Evolutionary conservation across 2,797 vertebrate species (phyloP).

Genomic region (Micrastur ruficollis): DNA sequence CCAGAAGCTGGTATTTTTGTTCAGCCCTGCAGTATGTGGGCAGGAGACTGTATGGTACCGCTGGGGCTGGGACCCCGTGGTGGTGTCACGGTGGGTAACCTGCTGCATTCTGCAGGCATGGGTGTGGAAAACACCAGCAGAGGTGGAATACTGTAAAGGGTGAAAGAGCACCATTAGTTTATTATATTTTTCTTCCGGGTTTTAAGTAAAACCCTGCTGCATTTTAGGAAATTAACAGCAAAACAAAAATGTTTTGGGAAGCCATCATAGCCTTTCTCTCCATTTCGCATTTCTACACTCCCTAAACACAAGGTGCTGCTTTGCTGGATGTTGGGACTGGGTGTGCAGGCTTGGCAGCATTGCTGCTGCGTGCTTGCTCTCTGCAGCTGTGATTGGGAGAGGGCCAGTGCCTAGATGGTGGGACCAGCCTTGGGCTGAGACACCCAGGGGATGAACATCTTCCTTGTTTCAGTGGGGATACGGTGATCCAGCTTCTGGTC

Average conservation of each 20-base stretch:
- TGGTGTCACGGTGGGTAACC: accelerated
- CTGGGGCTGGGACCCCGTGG: neutral
- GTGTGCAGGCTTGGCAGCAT: neutral
- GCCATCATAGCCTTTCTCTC: neutral
- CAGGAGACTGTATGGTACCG: neutral
- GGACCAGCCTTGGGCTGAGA: neutral
- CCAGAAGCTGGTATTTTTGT: neutral
- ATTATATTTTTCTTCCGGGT: neutral
- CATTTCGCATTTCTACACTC: neutral
- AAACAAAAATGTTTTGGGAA: neutral
- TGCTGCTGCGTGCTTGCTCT: neutral
- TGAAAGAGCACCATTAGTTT: neutral
- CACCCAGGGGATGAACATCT: neutral
- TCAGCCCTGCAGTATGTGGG: neutral
- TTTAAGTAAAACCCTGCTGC: neutral
- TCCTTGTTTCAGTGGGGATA: neutral
- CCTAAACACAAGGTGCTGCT: neutral
- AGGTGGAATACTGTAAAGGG: neutral
- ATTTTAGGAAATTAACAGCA: neutral
- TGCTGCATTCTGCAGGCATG: neutral
- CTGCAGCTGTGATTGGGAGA: neutral
- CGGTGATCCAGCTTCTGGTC: accelerated
- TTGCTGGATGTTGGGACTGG: neutral
- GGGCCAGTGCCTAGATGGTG: neutral
- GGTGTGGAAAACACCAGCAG: neutral